phyloP scores from a whole-genome alignment of 2,113 vertebrate species.

The Tonatia bakeri region DNA sequence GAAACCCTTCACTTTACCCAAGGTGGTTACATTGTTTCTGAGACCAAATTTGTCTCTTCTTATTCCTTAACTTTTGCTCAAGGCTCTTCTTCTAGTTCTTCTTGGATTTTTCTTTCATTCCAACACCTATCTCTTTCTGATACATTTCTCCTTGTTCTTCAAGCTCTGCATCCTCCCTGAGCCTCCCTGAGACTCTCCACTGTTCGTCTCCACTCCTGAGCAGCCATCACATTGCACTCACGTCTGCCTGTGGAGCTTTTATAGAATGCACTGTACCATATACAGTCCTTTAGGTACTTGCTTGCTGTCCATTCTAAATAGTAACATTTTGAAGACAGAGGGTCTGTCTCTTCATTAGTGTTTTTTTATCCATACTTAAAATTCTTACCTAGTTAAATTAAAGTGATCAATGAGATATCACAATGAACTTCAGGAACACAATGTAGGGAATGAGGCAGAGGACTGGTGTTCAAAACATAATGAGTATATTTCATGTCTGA shows the following conservation, averaged over 20 bases:
- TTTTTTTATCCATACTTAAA: neutral
- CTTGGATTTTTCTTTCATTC: neutral
- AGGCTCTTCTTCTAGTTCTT: neutral
- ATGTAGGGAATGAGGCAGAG: neutral
- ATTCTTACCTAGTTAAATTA: neutral
- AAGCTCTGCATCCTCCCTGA: neutral
- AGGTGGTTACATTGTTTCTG: neutral
- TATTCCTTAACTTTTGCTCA: neutral
- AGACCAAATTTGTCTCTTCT: neutral
- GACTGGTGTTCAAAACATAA: neutral
- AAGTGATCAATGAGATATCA: neutral
- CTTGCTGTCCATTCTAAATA: neutral
- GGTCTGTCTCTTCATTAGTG: neutral
- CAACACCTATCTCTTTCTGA: neutral
- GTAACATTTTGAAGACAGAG: constrained; percentile 1
- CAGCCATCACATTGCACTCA: neutral
- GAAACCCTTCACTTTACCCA: neutral
- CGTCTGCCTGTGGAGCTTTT: neutral
- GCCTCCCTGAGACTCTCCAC: neutral
- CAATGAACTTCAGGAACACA: neutral
- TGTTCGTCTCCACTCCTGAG: neutral
- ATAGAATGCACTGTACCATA: neutral
- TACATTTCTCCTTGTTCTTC: neutral
- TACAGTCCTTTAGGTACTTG: neutral
- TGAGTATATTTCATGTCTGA: neutral